A percentile compares a stretch with the other conserved stretches of the same genome.
Evolutionary conservation across 2,888 invertebrate genomes (phyloP).

Genomic region (Phyllotreta striolata): DNA sequence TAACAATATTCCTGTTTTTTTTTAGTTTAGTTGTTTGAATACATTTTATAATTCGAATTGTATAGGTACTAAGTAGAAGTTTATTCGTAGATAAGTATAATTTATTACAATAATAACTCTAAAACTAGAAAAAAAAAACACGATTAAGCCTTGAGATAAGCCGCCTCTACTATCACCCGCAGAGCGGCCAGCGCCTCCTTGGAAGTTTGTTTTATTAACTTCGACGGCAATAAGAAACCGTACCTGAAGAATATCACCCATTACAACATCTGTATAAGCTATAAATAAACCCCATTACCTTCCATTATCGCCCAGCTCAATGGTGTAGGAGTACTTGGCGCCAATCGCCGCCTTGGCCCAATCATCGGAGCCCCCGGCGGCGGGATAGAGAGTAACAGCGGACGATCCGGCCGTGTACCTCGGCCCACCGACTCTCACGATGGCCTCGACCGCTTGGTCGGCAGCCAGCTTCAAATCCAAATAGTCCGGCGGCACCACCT

Average conservation of each 20-base stretch:
- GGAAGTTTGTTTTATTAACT: slow-evolving; percentile 77
- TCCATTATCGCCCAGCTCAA: slow-evolving; percentile 88
- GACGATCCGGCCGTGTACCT: slow-evolving; percentile 80
- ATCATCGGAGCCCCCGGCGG: slow-evolving; percentile 85
- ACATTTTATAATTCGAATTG: no score
- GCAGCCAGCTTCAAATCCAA: slow-evolving; percentile 75
- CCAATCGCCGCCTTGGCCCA: slow-evolving; percentile 87
- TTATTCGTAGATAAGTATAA: no score
- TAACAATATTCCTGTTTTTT: no score
- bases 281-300: slow-evolving; percentile 49
- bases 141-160: slow-evolving; percentile 40
- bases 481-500: slow-evolving; percentile 74
- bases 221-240: slow-evolving; percentile 87
- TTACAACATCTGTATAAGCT: no score
- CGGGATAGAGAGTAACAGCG: slow-evolving; percentile 80
- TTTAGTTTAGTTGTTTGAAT: no score
- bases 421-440: slow-evolving; percentile 67
- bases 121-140: no score
- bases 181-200: slow-evolving; percentile 78
- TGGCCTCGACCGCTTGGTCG: slow-evolving; percentile 73
- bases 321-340: slow-evolving; percentile 88
- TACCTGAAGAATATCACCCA: slow-evolving; percentile 55
- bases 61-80: no score
- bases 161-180: slow-evolving; percentile 67
- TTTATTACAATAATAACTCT: no score